Evolutionary conservation across 2,797 vertebrate species (phyloP).

Genomic region (Phyllotis vaccarum): DNA sequence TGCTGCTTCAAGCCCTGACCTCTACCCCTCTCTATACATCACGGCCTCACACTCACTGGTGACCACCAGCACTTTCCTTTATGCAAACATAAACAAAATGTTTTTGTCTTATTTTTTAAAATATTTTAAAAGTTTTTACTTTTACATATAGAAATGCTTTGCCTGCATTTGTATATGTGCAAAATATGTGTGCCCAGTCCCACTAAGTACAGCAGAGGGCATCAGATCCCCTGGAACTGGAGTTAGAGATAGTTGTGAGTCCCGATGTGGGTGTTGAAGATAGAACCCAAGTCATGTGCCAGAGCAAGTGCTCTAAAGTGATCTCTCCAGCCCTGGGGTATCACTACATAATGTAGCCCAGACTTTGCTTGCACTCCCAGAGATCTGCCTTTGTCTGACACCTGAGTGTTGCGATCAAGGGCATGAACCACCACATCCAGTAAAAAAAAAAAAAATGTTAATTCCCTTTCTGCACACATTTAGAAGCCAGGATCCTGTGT

Average conservation of each 20-base stretch:
- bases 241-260: background rate
- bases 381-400: background rate
- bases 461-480: background rate
- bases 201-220: background rate
- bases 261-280: background rate
- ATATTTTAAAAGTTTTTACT: background rate
- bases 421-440: background rate
- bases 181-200: background rate
- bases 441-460: background rate
- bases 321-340: background rate
- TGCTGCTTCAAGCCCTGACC: too few species aligned
- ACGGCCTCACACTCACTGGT: background rate
- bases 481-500: background rate
- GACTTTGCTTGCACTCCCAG: background rate
- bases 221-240: background rate
- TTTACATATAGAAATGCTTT: background rate
- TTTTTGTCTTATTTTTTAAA: background rate
- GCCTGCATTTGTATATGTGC: background rate
- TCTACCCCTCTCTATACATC: background rate
- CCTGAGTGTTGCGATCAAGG: background rate
- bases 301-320: too few species aligned
- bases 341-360: background rate
- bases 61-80: conserved; percentile 47
- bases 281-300: background rate
- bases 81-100: conserved; percentile 57